phyloP scores from a whole-genome alignment of 1,140 invertebrate genomes.

The Papilio glaucus region DNA sequence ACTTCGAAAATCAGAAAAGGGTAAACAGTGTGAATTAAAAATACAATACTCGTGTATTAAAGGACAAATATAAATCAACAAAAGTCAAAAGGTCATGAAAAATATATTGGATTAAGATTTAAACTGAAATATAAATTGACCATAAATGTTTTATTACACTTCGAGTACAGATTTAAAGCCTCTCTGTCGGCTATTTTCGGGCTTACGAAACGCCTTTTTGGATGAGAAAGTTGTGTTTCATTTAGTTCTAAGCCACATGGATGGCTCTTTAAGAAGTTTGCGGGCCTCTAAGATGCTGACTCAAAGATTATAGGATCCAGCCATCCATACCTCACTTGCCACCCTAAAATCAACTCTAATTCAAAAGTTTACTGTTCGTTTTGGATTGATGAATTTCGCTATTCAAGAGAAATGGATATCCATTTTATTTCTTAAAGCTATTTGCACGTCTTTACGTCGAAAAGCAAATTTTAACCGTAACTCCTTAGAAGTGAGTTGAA shows the following conservation, averaged over 20 bases:
- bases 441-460: slow-evolving; percentile 50
- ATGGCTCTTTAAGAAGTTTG: slow-evolving; percentile 70
- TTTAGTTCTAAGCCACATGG: slow-evolving; percentile 65
- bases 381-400: slow-evolving; percentile 40
- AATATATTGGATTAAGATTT: too few relatives aligned
- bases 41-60: too few relatives aligned
- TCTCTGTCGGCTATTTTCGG: slow-evolving; percentile 49
- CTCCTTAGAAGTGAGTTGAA: not conserved
- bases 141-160: not conserved
- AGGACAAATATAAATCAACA: too few relatives aligned
- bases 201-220: slow-evolving; percentile 45
- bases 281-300: slow-evolving; percentile 63
- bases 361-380: slow-evolving; percentile 38
- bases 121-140: not conserved
- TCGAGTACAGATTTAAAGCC: slow-evolving; percentile 1
- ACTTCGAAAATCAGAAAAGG: too few relatives aligned
- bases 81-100: too few relatives aligned
- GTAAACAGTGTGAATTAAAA: too few relatives aligned
- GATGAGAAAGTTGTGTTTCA: slow-evolving; percentile 71
- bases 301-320: slow-evolving; percentile 61
- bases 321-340: slow-evolving; percentile 34
- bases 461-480: slow-evolving; percentile 48
- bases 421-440: slow-evolving; percentile 54
- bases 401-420: slow-evolving; percentile 43
- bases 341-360: slow-evolving; percentile 42